Evolutionary conservation across 2,113 vertebrate genomes (phyloP).

Genomic region (Tyto alba): DNA sequence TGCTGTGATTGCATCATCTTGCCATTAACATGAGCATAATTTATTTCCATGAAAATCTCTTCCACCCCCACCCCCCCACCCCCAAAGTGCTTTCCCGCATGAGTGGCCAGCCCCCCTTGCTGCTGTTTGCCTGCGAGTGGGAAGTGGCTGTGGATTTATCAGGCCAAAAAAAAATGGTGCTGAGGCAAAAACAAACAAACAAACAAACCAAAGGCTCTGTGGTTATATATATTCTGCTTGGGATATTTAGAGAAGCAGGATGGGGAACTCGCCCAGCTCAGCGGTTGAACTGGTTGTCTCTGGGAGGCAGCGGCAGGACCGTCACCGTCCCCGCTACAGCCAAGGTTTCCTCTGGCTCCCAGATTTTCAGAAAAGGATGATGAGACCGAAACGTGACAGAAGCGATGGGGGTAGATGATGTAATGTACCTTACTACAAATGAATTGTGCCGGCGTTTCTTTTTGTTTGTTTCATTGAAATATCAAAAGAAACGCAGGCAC

Average conservation of each 20-base stretch:
- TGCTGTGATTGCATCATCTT: not conserved
- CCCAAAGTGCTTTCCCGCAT: not conserved
- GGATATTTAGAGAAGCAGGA: not conserved
- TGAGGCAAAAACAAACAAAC: not conserved
- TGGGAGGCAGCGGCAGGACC: not conserved
- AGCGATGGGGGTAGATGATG: not conserved
- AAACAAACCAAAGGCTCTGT: not conserved
- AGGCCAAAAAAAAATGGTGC: not conserved
- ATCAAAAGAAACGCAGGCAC: accelerated
- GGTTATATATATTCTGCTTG: not conserved
- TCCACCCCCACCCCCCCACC: no score
- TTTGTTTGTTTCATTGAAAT: not conserved
- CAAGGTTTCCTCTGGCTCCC: not conserved
- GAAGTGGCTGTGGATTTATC: accelerated
- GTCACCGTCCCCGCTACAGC: accelerated
- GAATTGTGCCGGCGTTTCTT: not conserved
- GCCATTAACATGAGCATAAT: not conserved
- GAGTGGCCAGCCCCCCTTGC: not conserved
- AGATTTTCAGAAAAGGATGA: not conserved
- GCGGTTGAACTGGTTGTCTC: not conserved
- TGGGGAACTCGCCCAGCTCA: accelerated
- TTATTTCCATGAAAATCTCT: not conserved
- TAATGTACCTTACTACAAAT: not conserved
- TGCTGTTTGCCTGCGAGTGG: not conserved
- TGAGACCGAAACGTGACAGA: not conserved